These are phyloP conservation scores for Hirtodrosophila histrioides DNA, from an alignment of 2,888 invertebrate genomes.

Conservation along the genomic window DNA sequence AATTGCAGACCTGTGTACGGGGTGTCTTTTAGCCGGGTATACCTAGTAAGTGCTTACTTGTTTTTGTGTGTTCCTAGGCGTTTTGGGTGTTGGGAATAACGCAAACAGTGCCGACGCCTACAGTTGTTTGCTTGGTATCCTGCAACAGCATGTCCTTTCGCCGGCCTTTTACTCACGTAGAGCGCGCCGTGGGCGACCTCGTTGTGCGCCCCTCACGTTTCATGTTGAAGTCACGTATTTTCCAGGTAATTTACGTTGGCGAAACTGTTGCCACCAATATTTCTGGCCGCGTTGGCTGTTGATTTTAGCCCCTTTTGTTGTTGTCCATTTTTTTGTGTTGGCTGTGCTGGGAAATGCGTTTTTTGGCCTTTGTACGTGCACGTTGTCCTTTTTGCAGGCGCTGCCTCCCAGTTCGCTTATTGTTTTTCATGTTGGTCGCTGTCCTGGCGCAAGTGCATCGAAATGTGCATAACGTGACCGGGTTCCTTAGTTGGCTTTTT, in stretches of 20 bases:
- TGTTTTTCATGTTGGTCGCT: conserved; percentile 56
- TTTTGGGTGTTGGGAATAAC: conserved; percentile 21
- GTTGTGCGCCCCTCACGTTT: conserved; percentile 59
- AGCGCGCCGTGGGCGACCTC: conserved; percentile 29
- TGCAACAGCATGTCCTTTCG: conserved; percentile 52
- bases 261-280: conserved; percentile 81
- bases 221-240: conserved; percentile 82
- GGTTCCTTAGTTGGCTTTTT: conserved; percentile 77
- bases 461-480: conserved; percentile 80
- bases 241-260: conserved; percentile 84
- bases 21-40: no score
- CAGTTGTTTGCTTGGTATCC: conserved; percentile 53
- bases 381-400: conserved; percentile 50
- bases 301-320: conserved; percentile 50
- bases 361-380: conserved; percentile 78
- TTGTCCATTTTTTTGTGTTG: conserved; percentile 23
- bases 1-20: no score
- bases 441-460: conserved; percentile 67
- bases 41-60: conserved; percentile 14
- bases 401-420: conserved; percentile 54
- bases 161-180: conserved; percentile 45
- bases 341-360: conserved; percentile 65
- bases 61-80: conserved; percentile 28
- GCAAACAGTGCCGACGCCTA: conserved; percentile 36
- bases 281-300: conserved; percentile 64